phyloP scores from a whole-genome alignment of 2,888 invertebrate species.

The Abrostola triplasia region DNA sequence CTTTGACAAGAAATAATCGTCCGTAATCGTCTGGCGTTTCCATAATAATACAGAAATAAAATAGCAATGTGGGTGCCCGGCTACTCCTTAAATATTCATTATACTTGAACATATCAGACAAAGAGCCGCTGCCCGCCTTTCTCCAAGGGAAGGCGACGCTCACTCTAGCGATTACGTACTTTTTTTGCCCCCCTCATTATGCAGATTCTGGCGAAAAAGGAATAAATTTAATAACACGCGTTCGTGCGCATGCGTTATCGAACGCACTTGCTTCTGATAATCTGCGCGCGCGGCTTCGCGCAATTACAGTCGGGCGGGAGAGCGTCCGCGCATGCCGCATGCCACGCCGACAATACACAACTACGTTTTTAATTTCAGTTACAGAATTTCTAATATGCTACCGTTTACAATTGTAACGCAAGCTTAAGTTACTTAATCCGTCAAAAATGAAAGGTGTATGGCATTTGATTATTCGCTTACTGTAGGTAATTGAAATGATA shows the following conservation, averaged over 20 bases:
- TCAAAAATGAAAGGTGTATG: constrained; percentile 72
- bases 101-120: constrained; percentile 73
- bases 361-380: constrained; percentile 75
- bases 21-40: constrained; percentile 72
- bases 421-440: constrained; percentile 81
- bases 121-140: constrained; percentile 79
- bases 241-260: constrained; percentile 88
- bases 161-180: constrained; percentile 85
- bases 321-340: constrained; percentile 35
- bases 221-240: constrained; percentile 88
- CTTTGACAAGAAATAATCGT: constrained; percentile 79
- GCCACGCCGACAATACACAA: constrained; percentile 54
- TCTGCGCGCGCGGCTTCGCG: constrained; percentile 81
- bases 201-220: constrained; percentile 87
- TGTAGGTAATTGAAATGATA: constrained; percentile 78
- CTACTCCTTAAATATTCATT: constrained; percentile 79
- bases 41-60: constrained; percentile 76
- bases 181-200: constrained; percentile 87
- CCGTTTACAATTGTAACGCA: constrained; percentile 61
- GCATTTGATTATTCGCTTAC: constrained; percentile 69
- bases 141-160: constrained; percentile 81
- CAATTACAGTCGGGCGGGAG: constrained; percentile 75
- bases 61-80: constrained; percentile 62
- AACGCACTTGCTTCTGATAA: constrained; percentile 88
- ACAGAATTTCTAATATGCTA: constrained; percentile 70